Conservation (phyloP, 2,797 vertebrate species). For the Peromyscus melanophrys region DNA sequence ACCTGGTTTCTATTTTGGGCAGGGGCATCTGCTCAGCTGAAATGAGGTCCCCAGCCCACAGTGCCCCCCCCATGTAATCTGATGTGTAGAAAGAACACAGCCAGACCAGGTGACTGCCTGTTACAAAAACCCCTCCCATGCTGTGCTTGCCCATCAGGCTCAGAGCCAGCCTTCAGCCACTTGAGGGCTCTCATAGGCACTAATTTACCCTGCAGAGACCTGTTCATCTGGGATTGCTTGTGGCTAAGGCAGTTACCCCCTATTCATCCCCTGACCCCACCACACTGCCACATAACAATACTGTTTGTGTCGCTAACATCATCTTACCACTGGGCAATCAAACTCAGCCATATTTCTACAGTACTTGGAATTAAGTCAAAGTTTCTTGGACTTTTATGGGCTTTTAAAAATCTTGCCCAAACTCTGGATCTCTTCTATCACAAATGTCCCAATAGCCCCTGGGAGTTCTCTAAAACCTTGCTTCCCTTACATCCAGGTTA, state of each 20-base stretch:
- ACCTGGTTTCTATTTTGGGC: slow-evolving; percentile 49
- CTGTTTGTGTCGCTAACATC: background rate
- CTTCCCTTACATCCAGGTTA: background rate
- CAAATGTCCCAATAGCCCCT: background rate
- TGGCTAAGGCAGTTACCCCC: background rate
- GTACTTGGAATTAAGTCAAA: background rate
- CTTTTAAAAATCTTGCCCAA: background rate
- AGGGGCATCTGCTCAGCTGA: slow-evolving; percentile 4
- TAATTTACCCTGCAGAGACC: too few species aligned
- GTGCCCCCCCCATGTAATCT: background rate
- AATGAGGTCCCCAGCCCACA: background rate
- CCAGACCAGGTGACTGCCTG: background rate
- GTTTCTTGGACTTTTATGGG: background rate
- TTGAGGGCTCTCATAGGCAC: background rate
- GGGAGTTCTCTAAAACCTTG: background rate
- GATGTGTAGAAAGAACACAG: background rate
- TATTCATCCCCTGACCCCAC: background rate
- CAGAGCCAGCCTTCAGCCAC: background rate
- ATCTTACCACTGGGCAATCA: background rate
- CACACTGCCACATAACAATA: background rate
- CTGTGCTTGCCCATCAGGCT: background rate
- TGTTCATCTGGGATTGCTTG: background rate
- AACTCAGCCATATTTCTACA: background rate
- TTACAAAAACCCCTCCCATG: background rate
- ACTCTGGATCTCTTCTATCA: background rate